These are phyloP conservation scores for Autographa gamma DNA, from an alignment of 2,888 invertebrate genomes.

Conservation along the genomic window DNA sequence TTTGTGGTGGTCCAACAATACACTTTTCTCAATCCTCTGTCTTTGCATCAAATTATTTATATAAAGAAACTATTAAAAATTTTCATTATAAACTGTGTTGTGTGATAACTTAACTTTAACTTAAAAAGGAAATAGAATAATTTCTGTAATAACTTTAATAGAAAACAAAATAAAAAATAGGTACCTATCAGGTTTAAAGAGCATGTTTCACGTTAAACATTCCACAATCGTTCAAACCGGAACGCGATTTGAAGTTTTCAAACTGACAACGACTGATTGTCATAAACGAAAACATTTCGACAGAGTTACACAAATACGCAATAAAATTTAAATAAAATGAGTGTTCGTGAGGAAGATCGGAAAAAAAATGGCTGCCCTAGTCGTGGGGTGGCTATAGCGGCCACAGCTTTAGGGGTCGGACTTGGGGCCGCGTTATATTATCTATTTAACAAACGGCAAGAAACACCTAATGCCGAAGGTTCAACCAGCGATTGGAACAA, in stretches of 20 bases:
- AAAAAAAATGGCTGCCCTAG: slow-evolving; percentile 75
- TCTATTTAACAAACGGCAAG: slow-evolving; percentile 77
- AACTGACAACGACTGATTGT: background rate
- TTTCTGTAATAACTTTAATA: too few relatives aligned
- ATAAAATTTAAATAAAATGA: slow-evolving; percentile 69
- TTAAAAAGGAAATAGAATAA: too few relatives aligned
- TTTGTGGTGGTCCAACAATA: too few relatives aligned
- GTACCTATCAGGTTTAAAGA: too few relatives aligned
- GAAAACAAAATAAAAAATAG: too few relatives aligned
- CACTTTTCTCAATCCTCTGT: too few relatives aligned
- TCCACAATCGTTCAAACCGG: background rate
- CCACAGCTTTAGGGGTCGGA: slow-evolving; percentile 82
- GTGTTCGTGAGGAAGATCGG: slow-evolving; percentile 77
- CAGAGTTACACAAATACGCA: slow-evolving; percentile 45
- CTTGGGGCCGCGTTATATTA: slow-evolving; percentile 85
- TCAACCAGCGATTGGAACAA: slow-evolving; percentile 73
- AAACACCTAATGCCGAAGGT: slow-evolving; percentile 73
- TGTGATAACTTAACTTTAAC: too few relatives aligned
- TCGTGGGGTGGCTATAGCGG: slow-evolving; percentile 80
- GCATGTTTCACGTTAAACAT: background rate
- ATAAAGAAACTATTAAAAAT: too few relatives aligned
- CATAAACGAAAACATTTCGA: slow-evolving; percentile 41
- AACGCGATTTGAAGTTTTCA: slow-evolving; percentile 14
- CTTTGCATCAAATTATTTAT: too few relatives aligned
- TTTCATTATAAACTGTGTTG: too few relatives aligned